phyloP scores from a whole-genome alignment of 2,797 vertebrate species.

The Harpagifer antarcticus region DNA sequence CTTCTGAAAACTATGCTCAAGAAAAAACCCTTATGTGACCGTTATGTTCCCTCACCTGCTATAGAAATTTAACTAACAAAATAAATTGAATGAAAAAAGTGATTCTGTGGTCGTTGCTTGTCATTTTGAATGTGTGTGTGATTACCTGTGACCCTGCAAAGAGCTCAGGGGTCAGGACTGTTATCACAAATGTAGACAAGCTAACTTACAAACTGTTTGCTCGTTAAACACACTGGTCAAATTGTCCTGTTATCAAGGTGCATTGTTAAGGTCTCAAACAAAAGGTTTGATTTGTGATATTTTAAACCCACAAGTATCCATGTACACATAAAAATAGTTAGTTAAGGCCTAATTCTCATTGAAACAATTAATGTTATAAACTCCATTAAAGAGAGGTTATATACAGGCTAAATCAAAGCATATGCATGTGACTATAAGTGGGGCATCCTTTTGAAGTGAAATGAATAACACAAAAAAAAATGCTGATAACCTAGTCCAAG shows the following conservation, averaged over 20 bases:
- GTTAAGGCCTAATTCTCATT: background rate
- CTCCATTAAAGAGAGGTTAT: background rate
- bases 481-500: background rate
- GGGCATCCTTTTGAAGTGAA: background rate
- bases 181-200: conserved; percentile 24
- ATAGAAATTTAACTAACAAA: conserved; percentile 91
- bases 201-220: conserved; percentile 24
- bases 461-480: background rate
- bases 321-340: too few relatives aligned
- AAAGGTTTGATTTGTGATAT: conserved; percentile 9
- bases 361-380: background rate
- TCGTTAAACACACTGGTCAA: conserved; percentile 26
- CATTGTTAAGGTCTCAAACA: conserved; percentile 30
- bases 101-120: conserved; percentile 31
- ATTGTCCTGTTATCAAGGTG: conserved; percentile 9
- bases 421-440: background rate
- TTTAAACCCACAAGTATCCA: background rate
- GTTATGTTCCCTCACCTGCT: conserved; percentile 87
- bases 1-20: conserved; percentile 88
- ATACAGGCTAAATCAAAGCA: background rate
- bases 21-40: conserved; percentile 84
- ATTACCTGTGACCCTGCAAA: conserved; percentile 6
- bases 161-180: conserved; percentile 9
- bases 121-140: conserved; percentile 31
- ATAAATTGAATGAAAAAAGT: conserved; percentile 85